Evolutionary conservation across 2,113 vertebrate genomes (phyloP), one percentile per base, ranked within the genome.

Genomic region (Gymnocephalus cernua): DNA sequence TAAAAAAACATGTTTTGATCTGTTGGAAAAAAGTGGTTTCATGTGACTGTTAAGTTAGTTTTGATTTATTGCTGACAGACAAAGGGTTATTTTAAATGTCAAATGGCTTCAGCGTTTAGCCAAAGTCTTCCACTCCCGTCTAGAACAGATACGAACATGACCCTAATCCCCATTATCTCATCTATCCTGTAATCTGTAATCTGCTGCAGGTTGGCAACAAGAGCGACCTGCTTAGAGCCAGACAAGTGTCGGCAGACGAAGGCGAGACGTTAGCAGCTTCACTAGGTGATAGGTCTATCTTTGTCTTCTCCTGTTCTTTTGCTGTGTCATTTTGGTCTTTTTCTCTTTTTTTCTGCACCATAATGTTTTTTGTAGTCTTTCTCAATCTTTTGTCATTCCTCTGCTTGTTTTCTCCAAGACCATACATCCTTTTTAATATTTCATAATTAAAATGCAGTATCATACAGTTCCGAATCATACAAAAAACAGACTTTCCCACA

Each of bases 221-320:
- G 93, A 97, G 95, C 0, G 97, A 98, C 92, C 93, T 98, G 53
- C 93, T 97, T 48, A 88, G 97, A 32, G 97, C 97, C 27, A 93
- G 97, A 78, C 97, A 98, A 80, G 97, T 98, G 80, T 93, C 95
- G 3, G 91, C 96, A 19, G 95, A 92, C 14, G 96, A 97, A 15
- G 97, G 97, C 6, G 94, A 96, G 89, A 95, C 96, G 11, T 88
- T 98, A 51, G 97, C 97, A 2, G 21, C 91, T 0, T 96, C 97
- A 50, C 93, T 98, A 79, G 96, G 96, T 41, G 94, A 41, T 41
- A 41, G 91, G 3, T 59, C 18, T 11, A 41, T 3, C 38, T 41
- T 41, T 41, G 0, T 35, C 64, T 14, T 66, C 48, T 74, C 48
- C 2, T 76, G 19, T 64, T 64, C 38, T 64, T 15, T 9, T 0